Evolutionary conservation across 2,113 vertebrate genomes (phyloP).

Genomic region (Mobula hypostoma): DNA sequence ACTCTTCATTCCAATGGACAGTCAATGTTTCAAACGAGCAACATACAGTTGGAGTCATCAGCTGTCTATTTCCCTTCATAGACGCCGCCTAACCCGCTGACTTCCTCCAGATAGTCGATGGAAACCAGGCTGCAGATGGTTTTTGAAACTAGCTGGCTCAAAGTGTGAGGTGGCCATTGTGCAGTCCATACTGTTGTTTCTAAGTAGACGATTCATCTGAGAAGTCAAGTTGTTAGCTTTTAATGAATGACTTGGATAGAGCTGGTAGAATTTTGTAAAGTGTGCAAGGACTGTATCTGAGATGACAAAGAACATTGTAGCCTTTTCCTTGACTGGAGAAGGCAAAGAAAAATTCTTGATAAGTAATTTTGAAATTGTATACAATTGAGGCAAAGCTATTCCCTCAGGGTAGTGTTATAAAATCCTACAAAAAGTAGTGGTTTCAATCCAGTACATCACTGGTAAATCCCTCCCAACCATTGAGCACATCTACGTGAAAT

Average conservation of each 20-base stretch:
- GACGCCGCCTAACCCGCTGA: too few relatives aligned
- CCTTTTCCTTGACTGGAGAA: background rate
- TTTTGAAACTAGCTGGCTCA: background rate
- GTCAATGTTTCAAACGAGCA: too few relatives aligned
- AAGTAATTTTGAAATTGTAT: background rate
- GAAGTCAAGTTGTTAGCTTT: background rate
- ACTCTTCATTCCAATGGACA: too few relatives aligned
- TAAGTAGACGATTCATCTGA: background rate
- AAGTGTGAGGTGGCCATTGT: background rate
- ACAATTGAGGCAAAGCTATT: background rate
- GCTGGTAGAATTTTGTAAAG: background rate
- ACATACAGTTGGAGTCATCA: too few relatives aligned
- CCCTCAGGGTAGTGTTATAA: background rate
- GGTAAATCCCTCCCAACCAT: too few relatives aligned
- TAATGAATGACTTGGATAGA: background rate
- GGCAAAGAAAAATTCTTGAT: background rate
- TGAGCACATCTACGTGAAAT: too few relatives aligned
- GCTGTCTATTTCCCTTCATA: too few relatives aligned
- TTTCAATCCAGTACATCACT: too few relatives aligned
- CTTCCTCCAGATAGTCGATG: too few relatives aligned
- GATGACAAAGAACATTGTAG: background rate
- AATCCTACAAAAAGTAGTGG: background rate
- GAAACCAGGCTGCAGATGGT: background rate
- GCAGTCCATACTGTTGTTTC: background rate
- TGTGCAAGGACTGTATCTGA: background rate